Evolutionary conservation across 1,140 invertebrate genomes (phyloP), one percentile per base, ranked within the genome.

Genomic region (Solenopsis fugax): DNA sequence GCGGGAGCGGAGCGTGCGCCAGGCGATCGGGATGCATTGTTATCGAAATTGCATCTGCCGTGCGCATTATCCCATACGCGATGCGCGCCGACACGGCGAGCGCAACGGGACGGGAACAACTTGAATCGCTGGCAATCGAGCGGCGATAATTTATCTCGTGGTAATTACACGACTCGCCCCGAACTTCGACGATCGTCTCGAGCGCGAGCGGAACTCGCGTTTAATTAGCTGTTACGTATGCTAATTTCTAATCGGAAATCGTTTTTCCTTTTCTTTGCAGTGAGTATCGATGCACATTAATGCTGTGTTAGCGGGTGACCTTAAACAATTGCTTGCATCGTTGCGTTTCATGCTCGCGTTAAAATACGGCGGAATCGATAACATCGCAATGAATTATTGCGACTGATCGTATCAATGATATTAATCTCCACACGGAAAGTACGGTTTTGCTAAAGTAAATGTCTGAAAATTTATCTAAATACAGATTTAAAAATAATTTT

Each of bases 21-120:
- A 64, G 16, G 54, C 69, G 80, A 75, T 84, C 69, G 41, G 41
- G 41, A 9, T 50, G 69, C 54, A 84, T 84, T 84, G 69, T 84
- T 84, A 84, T 84, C 80, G 80, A 84, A 84, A 84, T 84, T 84
- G 69, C 69, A 84, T 84, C 80, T 73, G 34, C 18, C 80, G 69
- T 29, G 80, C 69, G 67, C 80, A 84, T 84, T 75, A 88, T 86
- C 64, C 29, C 75, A 78, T 56, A 56, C 60, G 45, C 41, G 37
- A 81, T 58, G 41, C 37, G 34, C 54, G 48, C 21, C 50, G 41
- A 48, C 41, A 18, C 9, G 48, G 56, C 34, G 21, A 54, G 4
- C 52, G 6, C 50, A 37, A 69, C 21, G 18, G 37, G 67, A 50
- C n/a, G 24, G 48, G 48, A 37, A 29, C 29, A 73, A 82, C 54